Conservation (phyloP, 2,888 invertebrate species). For the Eutolmus rufibarbis region DNA sequence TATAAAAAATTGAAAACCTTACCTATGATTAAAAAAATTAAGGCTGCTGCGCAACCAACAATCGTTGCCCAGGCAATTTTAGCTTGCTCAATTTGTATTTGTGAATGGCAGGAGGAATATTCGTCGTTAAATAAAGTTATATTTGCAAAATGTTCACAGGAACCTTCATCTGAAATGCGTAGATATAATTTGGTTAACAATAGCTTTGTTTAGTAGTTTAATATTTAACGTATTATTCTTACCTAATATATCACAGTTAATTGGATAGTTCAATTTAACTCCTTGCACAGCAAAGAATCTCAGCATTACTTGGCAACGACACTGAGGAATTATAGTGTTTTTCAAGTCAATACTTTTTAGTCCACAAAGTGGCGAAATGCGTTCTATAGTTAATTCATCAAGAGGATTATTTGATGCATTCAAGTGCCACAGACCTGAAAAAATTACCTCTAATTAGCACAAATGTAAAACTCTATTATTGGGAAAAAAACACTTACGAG, state of each 20-base stretch:
- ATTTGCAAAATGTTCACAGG: conserved; percentile 22
- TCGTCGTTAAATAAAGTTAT: conserved; percentile 23
- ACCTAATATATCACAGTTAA: conserved; percentile 56
- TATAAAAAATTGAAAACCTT: neutral
- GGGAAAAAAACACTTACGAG: conserved; percentile 57
- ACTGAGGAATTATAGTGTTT: conserved; percentile 54
- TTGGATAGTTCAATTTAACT: conserved; percentile 55
- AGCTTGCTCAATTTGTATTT: conserved; percentile 9
- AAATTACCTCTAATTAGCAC: neutral
- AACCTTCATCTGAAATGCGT: conserved; percentile 23
- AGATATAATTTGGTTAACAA: neutral
- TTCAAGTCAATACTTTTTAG: conserved; percentile 67
- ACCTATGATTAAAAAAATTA: conserved; percentile 40
- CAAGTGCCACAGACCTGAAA: conserved; percentile 65
- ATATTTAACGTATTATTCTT: conserved; percentile 30
- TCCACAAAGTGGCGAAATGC: conserved; percentile 70
- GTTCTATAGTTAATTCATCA: conserved; percentile 59
- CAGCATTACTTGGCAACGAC: conserved; percentile 57
- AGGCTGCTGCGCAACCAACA: neutral
- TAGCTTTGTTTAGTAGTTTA: too few relatives aligned
- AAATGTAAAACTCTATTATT: neutral
- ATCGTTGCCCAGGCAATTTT: conserved; percentile 36
- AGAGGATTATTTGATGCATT: conserved; percentile 72
- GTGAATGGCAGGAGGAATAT: conserved; percentile 16
- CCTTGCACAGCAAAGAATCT: conserved; percentile 55